Evolutionary conservation across 2,113 vertebrate genomes (phyloP).

Genomic region (Lophotis ruficrista): DNA sequence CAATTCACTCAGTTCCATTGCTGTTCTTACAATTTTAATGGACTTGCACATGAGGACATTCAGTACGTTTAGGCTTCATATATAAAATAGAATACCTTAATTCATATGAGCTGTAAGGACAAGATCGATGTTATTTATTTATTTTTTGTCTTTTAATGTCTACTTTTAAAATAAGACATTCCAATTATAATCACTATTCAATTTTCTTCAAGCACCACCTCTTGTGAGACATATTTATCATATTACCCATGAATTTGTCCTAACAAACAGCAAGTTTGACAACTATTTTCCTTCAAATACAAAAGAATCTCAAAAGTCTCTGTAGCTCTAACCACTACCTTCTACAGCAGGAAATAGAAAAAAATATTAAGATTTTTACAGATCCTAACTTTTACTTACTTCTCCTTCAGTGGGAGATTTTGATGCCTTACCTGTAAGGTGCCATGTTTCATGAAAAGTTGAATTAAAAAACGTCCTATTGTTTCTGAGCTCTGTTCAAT

Average conservation of each 20-base stretch:
- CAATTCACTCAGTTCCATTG: background rate
- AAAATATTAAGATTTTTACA: background rate
- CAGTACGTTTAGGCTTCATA: background rate
- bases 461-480: slow-evolving; percentile 73
- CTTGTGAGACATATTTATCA: background rate
- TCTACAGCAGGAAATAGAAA: background rate
- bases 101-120: background rate
- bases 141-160: background rate
- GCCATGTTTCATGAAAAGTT: slow-evolving; percentile 78
- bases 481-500: slow-evolving; percentile 70
- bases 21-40: background rate
- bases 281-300: background rate
- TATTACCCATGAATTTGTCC: background rate
- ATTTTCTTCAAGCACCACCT: background rate
- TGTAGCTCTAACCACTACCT: background rate
- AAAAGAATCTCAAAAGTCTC: background rate
- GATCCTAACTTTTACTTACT: background rate
- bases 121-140: background rate
- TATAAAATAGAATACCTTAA: background rate
- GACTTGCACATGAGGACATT: background rate
- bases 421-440: slow-evolving; percentile 77
- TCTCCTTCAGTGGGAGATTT: background rate
- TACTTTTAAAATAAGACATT: background rate
- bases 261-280: background rate
- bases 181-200: background rate